Base-by-base conservation (phyloP, 2,113 vertebrate species). In the Thunnus thynnus region DNA sequence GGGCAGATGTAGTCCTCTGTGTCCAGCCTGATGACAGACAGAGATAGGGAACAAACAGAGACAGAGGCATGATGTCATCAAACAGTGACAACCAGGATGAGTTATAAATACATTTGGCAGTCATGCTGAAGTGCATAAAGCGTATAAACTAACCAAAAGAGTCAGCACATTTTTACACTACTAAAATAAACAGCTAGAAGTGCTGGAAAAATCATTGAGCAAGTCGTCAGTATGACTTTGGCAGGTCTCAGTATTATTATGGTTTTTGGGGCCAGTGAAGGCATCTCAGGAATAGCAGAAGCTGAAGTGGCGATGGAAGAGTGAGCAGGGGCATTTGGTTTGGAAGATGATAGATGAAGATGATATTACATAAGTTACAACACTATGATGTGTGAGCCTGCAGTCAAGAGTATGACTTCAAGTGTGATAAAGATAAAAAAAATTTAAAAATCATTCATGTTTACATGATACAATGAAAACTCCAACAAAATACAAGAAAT, bases 11-110 rank as follows among this genome's bases (percentile, higher is more conserved):
- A 72, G 86, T 82, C 78, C 68, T 56, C 72, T 48, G 52, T 58
- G 78, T 60, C 78, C 83, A 55, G 80, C 75, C 70, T 25, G 89
- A 92, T 92, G 83, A 82, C 88, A 91, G 88, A 91, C 83, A 77
- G 58, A 65, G 89, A 92, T 90, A 89, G 72, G 79, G 72, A 68
- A 69, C 77, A 47, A 83, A 69, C 52, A 60, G 77, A 89, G 86
- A 89, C 83, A 85, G 67, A 32, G 0, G 13, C 12, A 58, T 89
- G 78, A 86, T 78, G 88, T 90, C 86, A 90, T 72, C 89, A 84
- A 82, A 84, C 17, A 55, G 51, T 62, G 73, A 78, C 63, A 77
- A 44, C 50, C 57, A 73, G 58, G 20, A 52, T 9, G 52, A 0
- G 32, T 18, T 76, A 83, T 70, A 77, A 84, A 83, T 70, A 75